A percentile compares a stretch with the other conserved stretches of the same genome.
Evolutionary conservation across 2,888 invertebrate species (phyloP).

Genomic region (Leptothorax acervorum): DNA sequence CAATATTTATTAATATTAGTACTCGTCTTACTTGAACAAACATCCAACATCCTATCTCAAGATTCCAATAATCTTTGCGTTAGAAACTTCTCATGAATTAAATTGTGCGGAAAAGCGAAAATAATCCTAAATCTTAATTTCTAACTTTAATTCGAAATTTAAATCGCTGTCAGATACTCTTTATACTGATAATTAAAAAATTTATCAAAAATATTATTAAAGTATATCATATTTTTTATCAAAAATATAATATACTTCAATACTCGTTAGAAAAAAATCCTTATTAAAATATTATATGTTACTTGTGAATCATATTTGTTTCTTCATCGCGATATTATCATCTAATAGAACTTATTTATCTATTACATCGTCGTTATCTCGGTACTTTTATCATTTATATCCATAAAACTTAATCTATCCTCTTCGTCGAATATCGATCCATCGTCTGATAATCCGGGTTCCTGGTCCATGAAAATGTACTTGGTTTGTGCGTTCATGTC

Average conservation of each 20-base stretch:
- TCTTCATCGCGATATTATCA: background rate
- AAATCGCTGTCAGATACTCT: background rate
- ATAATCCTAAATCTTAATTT: constrained; percentile 1
- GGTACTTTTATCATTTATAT: background rate
- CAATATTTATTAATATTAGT: constrained; percentile 20
- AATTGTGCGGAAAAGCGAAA: background rate
- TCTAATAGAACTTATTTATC: background rate
- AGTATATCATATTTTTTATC: background rate
- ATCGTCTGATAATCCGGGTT: constrained; percentile 78
- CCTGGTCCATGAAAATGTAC: constrained; percentile 39
- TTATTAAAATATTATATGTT: background rate
- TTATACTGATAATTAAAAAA: background rate
- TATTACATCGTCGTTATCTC: constrained; percentile 16
- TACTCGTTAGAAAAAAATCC: background rate
- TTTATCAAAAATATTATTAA: constrained; percentile 4
- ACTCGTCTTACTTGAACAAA: background rate
- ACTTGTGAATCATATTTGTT: background rate
- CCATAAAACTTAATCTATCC: constrained; percentile 12
- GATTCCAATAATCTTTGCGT: constrained; percentile 15
- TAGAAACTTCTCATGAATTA: background rate
- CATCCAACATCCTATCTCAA: background rate
- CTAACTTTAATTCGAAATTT: background rate
- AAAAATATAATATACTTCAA: background rate
- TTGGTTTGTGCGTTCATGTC: constrained; percentile 59
- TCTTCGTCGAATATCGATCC: constrained; percentile 81